Percentiles rank a stretch among this genome's conserved stretches.
phyloP scores from a whole-genome alignment of 2,888 invertebrate species.

The Siphonodentalium dalli region DNA sequence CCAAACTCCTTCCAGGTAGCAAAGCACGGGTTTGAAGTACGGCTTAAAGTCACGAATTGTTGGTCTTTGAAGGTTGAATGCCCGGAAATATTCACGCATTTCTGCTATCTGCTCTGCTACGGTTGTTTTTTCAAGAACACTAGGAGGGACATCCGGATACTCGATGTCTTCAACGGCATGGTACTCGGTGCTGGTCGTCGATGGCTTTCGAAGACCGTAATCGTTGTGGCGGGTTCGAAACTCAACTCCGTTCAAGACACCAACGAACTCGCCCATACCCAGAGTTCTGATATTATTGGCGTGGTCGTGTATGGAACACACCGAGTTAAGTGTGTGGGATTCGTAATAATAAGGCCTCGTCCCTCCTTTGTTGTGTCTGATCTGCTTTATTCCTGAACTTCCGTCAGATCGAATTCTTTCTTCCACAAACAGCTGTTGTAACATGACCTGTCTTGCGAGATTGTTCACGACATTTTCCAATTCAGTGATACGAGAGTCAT shows the following conservation, averaged over 20 bases:
- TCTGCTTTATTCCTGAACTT: conserved; percentile 26
- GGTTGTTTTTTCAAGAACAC: conserved; percentile 13
- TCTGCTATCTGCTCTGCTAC: conserved; percentile 21
- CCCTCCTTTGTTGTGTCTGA: too few relatives aligned
- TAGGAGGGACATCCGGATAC: conserved; percentile 26
- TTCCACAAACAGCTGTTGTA: conserved; percentile 46
- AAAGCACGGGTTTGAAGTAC: conserved; percentile 52
- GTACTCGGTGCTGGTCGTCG: conserved; percentile 2
- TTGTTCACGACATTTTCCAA: conserved; percentile 20
- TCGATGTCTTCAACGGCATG: conserved; percentile 15
- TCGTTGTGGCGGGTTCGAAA: conserved; percentile 36
- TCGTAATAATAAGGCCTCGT: conserved; percentile 22
- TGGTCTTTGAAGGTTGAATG: conserved; percentile 8
- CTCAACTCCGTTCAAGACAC: conserved; percentile 32
- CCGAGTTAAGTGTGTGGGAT: conserved; percentile 30
- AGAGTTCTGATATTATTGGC: too few relatives aligned
- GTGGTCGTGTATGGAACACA: too few relatives aligned
- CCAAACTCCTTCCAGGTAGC: conserved; percentile 55
- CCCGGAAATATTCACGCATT: conserved; percentile 20
- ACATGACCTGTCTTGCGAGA: conserved; percentile 41
- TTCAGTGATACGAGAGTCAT: too few relatives aligned
- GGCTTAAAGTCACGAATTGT: conserved; percentile 35
- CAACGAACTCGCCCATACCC: too few relatives aligned
- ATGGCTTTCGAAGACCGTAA: conserved; percentile 20
- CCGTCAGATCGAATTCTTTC: conserved; percentile 35